Conservation (phyloP, 2,113 vertebrate species). For the Zeus faber region DNA sequence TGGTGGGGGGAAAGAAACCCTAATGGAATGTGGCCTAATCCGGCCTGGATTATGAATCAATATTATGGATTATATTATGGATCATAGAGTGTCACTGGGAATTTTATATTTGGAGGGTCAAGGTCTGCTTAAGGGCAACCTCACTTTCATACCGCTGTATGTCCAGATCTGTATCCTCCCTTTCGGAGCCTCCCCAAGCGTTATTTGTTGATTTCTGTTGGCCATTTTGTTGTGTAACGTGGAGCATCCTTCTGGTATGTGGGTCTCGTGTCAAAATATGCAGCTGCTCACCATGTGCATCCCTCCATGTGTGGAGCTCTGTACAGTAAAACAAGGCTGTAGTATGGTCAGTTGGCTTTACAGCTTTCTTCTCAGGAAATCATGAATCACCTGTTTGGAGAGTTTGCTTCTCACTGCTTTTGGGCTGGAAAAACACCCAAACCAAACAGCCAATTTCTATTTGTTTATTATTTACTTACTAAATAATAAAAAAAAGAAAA, state of each 20-base stretch:
- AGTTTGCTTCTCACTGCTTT: no score
- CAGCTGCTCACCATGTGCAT: slow-evolving; percentile 36
- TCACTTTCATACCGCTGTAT: background rate
- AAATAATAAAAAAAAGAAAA: no score
- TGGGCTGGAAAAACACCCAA: no score
- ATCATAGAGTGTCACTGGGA: slow-evolving; percentile 55
- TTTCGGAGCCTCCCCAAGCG: background rate
- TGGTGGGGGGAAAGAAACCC: background rate
- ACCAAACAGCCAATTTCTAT: no score
- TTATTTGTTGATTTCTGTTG: slow-evolving; percentile 20
- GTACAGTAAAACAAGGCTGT: slow-evolving; percentile 22
- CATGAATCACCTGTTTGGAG: background rate
- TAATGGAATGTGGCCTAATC: slow-evolving; percentile 51
- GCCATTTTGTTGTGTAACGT: slow-evolving; percentile 23
- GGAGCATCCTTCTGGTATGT: slow-evolving; percentile 34
- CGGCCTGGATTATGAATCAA: slow-evolving; percentile 56
- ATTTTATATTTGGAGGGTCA: slow-evolving; percentile 33
- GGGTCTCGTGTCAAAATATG: slow-evolving; percentile 21
- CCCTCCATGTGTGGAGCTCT: slow-evolving; percentile 20
- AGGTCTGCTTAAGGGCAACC: slow-evolving; percentile 27
- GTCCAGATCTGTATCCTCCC: background rate
- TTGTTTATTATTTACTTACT: no score
- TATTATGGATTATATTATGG: slow-evolving; percentile 60
- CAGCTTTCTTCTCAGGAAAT: slow-evolving; percentile 36
- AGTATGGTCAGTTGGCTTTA: slow-evolving; percentile 10